Evolutionary conservation across 2,797 vertebrate genomes (phyloP), one percentile per base, ranked within the genome.

Genomic region (Lutjanus campechanus): DNA sequence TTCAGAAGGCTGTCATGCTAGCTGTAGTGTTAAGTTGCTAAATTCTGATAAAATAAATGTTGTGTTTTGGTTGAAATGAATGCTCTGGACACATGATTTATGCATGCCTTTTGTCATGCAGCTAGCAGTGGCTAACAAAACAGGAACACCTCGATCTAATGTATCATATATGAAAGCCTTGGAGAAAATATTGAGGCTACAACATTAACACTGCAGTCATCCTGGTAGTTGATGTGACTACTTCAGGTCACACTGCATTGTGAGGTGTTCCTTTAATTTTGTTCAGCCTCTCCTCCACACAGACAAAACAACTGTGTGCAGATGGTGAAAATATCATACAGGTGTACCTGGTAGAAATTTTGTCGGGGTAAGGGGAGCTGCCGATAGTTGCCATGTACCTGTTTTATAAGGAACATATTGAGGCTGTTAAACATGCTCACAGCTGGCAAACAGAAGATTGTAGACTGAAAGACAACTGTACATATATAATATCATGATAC

Each of bases 261-360:
- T 68, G 13, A 69, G 25, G 46, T 73, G 59, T 76, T 71, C 62
- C 56, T 69, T 49, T 80, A 87, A 77, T 71, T 70, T 43, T 74
- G 71, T 78, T 61, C 55, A 73, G 20, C 29, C 36, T 19, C 1
- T 40, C 51, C 1, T 40, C 51, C n/a, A 22, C 40, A 50, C 22
- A 72, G 10, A 53, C 58, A 69, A 40, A 74, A 40, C 40, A 11
- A 22, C 50, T 20, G 20, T n/a, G 59, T 69, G 78, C 66, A 82
- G 20, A 58, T 1, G 4, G 54, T 15, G 9, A 10, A 13, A 11
- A 49, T 36, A 0, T 41, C 67, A 85, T 51, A 41, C 65, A 16
- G 56, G 44, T 60, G 64, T 86, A 87, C 86, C 81, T 87, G 76
- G 44, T 83, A 63, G 85, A 83, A 75, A 88, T 81, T 20, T 69